Conservation (phyloP, 2,888 invertebrate species). For the Diarsia rubi region DNA sequence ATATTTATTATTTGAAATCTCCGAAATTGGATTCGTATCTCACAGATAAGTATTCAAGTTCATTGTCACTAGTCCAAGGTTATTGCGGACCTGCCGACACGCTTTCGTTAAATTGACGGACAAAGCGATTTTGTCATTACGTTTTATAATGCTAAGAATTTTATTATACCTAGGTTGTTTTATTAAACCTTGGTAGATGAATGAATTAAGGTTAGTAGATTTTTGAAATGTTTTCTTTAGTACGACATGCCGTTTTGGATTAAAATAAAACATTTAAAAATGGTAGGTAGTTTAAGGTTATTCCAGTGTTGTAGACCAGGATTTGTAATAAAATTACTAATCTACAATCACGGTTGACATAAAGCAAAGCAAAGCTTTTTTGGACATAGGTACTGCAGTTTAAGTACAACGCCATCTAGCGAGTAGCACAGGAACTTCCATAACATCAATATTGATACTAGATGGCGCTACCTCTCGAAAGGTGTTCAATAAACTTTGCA, state of each 20-base stretch:
- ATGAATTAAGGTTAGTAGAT: slow-evolving; percentile 26
- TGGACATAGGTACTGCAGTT: slow-evolving; percentile 1
- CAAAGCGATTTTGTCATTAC: slow-evolving; percentile 61
- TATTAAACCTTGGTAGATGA: slow-evolving; percentile 23
- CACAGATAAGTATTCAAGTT: slow-evolving; percentile 64
- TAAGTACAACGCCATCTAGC: slow-evolving; percentile 59
- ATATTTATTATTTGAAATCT: slow-evolving; percentile 47
- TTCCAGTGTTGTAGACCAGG: neutral
- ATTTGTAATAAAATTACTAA: neutral
- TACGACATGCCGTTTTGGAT: neutral
- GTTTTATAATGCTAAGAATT: slow-evolving; percentile 56
- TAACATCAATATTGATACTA: slow-evolving; percentile 4
- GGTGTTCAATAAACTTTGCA: slow-evolving; percentile 43
- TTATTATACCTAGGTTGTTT: slow-evolving; percentile 10
- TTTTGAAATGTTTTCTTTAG: slow-evolving; percentile 7
- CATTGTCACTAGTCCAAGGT: slow-evolving; percentile 65
- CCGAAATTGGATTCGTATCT: slow-evolving; percentile 53
- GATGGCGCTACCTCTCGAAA: slow-evolving; percentile 52
- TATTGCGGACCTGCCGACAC: slow-evolving; percentile 59
- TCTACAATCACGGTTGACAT: rapidly evolving
- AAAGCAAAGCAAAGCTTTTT: neutral
- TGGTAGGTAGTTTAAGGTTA: neutral
- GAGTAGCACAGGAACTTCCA: slow-evolving; percentile 1
- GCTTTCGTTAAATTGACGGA: slow-evolving; percentile 63
- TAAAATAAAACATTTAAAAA: neutral